Base-by-base conservation (phyloP, 2,888 invertebrate species). In the Cremastinae sp. region DNA sequence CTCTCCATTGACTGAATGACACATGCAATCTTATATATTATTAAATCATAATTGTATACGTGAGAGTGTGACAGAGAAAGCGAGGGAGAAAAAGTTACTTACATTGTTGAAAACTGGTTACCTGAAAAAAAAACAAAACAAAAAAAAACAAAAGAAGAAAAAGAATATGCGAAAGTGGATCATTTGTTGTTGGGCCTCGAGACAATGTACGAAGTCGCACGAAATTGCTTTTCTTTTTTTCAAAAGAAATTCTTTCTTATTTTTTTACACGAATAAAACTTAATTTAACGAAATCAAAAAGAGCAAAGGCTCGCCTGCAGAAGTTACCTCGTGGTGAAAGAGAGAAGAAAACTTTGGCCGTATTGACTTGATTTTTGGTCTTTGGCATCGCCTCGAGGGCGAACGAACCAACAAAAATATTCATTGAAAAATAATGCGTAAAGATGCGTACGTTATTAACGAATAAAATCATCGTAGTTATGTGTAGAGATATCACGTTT, bases 371-470 rank as follows among this genome's bases (percentile, higher is more conserved):
- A 20, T 41, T 45, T 12, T 62, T 38, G 64, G 74, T 66, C 71
- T 79, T 75, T 75, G 68, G 68, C 74, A 73, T 80, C 80, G 77
- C 74, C 73, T 76, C 59, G 41, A 49, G 36, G 36, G 22, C 9
- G 20, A 58, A 16, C 22, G n/a, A 72, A 72, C 9, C 36, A 68
- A 62, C 51, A 66, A 49, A 38, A 16, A 68, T 68, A 36, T 75
- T 74, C 49, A 66, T 75, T 68, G 66, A 62, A 51, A 62, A 72
- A 56, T 49, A 56, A 61, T 49, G 47, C 45, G 59, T 59, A 7
- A 22, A 20, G 36, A 41, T 28, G 28, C 28, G 28, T 28, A 28
- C 5, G 28, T 1, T 9, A 18, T 18, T 1, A 28, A 36, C 43
- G 49, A 14, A 36, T n/a, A 74, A 58, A 18, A 65, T 65, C 54